Percentiles rank a stretch among this genome's conserved stretches.
These are phyloP conservation scores for Lepilemur ruficaudatus DNA, from an alignment of 2,797 vertebrate species.

Conservation along the genomic window DNA sequence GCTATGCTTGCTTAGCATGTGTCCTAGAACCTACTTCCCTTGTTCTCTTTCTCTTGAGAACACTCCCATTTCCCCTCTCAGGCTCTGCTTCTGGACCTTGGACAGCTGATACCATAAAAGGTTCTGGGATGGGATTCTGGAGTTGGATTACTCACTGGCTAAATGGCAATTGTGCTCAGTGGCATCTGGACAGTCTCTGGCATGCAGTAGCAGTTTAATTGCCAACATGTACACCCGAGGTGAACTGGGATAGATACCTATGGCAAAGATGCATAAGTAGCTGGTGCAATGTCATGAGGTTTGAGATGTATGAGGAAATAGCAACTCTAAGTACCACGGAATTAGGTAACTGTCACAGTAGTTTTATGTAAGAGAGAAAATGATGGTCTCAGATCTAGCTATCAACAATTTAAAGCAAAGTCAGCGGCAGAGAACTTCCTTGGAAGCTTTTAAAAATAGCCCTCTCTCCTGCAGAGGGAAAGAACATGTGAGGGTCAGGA, in stretches of 20 bases:
- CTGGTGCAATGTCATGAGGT: not conserved
- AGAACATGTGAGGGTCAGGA: not conserved
- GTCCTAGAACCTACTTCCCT: not conserved
- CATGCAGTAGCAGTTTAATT: not conserved
- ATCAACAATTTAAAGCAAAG: not conserved
- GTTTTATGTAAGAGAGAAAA: not conserved
- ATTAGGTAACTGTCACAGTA: not conserved
- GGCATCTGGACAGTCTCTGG: not conserved
- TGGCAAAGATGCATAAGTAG: not conserved
- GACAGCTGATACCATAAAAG: not conserved
- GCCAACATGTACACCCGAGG: not conserved
- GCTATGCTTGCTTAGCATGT: not conserved
- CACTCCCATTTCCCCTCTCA: not conserved
- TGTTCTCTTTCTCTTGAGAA: not conserved
- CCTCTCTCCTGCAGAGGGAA: not conserved
- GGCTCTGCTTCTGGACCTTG: not conserved
- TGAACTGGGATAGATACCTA: not conserved
- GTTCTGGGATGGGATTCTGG: not conserved
- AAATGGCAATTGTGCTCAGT: not conserved
- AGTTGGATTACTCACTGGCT: not conserved
- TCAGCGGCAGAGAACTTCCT: not conserved
- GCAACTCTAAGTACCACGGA: not conserved
- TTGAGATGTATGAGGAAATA: not conserved
- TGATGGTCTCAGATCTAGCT: not conserved
- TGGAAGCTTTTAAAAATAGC: not conserved